Evolutionary conservation across 2,797 vertebrate species (phyloP).

Genomic region (Alauda arvensis): DNA sequence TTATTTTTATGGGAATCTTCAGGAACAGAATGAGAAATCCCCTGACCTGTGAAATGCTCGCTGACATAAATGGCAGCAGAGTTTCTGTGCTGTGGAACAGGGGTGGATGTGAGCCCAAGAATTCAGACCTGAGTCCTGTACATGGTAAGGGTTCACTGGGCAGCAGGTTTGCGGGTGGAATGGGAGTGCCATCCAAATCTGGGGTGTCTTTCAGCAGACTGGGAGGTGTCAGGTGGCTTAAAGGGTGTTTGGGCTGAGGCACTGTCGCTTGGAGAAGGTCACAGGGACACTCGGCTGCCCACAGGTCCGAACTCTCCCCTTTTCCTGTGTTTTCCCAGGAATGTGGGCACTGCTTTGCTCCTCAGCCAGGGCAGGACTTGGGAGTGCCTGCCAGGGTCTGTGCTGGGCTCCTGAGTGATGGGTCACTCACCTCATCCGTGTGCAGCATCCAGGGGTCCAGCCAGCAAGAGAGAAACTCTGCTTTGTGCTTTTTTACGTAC

Average conservation of each 20-base stretch:
- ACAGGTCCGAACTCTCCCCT: fast-evolving
- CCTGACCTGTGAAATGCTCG: background rate
- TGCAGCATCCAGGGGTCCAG: background rate
- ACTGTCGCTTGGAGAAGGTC: background rate
- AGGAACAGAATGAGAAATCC: background rate
- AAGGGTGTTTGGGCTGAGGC: background rate
- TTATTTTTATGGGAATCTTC: background rate
- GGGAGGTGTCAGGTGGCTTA: background rate
- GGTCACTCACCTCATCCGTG: fast-evolving
- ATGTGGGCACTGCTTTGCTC: background rate
- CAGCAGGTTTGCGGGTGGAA: background rate
- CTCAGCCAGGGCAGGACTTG: background rate
- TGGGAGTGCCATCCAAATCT: background rate
- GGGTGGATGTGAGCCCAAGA: fast-evolving
- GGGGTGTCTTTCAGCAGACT: background rate
- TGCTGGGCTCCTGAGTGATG: background rate
- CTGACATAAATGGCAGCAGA: background rate
- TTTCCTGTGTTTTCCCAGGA: background rate
- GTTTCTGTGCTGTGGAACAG: background rate
- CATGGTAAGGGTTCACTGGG: fast-evolving
- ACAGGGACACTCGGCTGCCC: background rate
- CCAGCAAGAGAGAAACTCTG: background rate
- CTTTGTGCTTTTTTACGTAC: background rate
- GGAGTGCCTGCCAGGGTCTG: background rate
- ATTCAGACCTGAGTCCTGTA: background rate